Evolutionary conservation across 2,797 vertebrate genomes (phyloP), one percentile per base, ranked within the genome.

Genomic region (Squalus acanthias): DNA sequence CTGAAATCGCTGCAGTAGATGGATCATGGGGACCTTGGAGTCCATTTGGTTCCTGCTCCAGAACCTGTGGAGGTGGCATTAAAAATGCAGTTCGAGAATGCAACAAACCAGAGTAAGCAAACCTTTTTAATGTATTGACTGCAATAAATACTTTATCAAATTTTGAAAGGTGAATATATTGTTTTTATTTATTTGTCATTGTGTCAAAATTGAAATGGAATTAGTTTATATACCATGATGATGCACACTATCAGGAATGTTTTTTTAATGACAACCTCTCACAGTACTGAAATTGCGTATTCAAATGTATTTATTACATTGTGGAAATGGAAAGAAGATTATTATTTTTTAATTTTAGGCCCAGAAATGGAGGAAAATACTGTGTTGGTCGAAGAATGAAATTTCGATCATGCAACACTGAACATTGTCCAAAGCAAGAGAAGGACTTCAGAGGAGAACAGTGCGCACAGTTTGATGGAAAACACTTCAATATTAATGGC

Each of bases 401-500:
- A 97, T 99, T 99, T 96, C 99, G 99, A 96, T 99, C 99, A 96
- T 99, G 99, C 97, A 99, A 99, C 98, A 99, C 98, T 0, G 99
- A 99, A 96, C 99, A 99, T 0, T 99, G 99, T 98, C 98, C 98
- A 0, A 99, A 98, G 97, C 98, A 99, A 97, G 99, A 98, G 97
- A 98, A 98, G 95, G 99, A 99, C 97, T 99, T 99, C 97, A 98
- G 99, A 74, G 99, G 99, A 0, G 99, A 99, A 96, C 99, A 99
- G 96, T 99, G 99, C 0, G 98, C 99, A 0, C 97, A 98, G 89
- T 99, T 99, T 0, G 99, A 99, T 0, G 99, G 99, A 96, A 99
- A 99, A 92, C 99, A 99, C 97, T 99, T 99, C 96, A 99, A 99
- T 98, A 99, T 99, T 98, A 99, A 99, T 4, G 99, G 99, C 97